phyloP scores from a whole-genome alignment of 2,888 invertebrate genomes.

The Lepidocyrtoides sp. region DNA sequence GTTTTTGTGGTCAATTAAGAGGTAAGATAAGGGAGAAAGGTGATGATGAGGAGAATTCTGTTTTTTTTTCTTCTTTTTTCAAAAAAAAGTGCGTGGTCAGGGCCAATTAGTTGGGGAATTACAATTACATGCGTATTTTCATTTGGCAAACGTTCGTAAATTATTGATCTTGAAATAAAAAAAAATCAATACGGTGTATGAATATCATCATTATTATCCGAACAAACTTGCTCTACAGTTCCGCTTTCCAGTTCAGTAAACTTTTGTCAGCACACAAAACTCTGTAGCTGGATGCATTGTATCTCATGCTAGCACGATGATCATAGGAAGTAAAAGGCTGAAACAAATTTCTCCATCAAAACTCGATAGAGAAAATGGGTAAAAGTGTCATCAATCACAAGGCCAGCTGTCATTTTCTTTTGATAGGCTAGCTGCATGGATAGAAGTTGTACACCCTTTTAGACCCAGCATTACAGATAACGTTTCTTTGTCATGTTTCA shows the following conservation, averaged over 20 bases:
- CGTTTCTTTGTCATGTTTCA: too few relatives aligned
- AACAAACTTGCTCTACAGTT: background rate
- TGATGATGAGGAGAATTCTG: constrained; percentile 25
- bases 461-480: too few relatives aligned
- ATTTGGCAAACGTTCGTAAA: constrained; percentile 1
- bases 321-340: background rate
- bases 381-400: constrained; percentile 76
- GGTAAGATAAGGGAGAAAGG: constrained; percentile 27
- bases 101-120: constrained; percentile 2
- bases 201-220: background rate
- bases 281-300: too few relatives aligned
- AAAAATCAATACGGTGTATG: background rate
- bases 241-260: background rate
- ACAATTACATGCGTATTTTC: background rate
- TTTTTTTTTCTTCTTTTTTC: too few relatives aligned
- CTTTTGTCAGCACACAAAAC: too few relatives aligned
- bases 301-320: background rate
- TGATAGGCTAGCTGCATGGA: constrained; percentile 32
- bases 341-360: background rate
- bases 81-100: constrained; percentile 46
- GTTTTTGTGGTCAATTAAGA: constrained; percentile 61
- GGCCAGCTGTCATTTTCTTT: constrained; percentile 73
- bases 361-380: constrained; percentile 43
- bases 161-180: constrained; percentile 7
- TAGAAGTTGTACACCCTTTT: constrained; percentile 32